Evolutionary conservation across 2,113 vertebrate species (phyloP), one percentile per base, ranked within the genome.

Genomic region (Climacteris rufus): DNA sequence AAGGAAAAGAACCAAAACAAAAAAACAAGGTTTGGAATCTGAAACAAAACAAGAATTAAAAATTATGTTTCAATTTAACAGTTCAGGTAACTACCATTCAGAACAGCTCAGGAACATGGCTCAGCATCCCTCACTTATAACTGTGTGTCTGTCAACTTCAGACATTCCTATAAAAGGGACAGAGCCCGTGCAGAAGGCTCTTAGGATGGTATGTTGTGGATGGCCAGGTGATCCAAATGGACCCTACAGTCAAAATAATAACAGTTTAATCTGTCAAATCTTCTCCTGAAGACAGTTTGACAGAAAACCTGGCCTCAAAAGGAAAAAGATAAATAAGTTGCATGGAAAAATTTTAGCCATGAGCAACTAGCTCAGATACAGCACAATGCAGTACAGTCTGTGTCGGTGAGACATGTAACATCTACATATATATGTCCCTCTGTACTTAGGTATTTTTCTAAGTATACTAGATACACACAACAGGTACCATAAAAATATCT

Each of bases 131-230:
- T 68, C 2, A 0, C 33, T 81, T 72, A 53, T 4, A 82, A 16
- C 35, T 47, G 39, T 10, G 44, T n/a, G 2, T 18, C 16, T 61
- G 28, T 35, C 8, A 1, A 28, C n/a, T 69, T 75, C 0, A 1
- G 28, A 25, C 83, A 22, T 44, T 83, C 35, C 18, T 93, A 31
- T 54, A 23, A 75, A 79, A 77, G 23, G 54, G 78, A 6, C 31
- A 83, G 66, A 10, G 25, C 23, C 33, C 40, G 7, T 18, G 33
- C 0, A 1, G n/a, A n/a, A n/a, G n/a, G n/a, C n/a, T n/a, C n/a
- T n/a, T n/a, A n/a, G n/a, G 14, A 16, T 52, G 37, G 18, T 23
- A 19, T 63, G 12, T 47, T 77, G 25, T 37, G 21, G 30, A 14
- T 66, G 30, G 52, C 40, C 47, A 77, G 25, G 37, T 77, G 9